A percentile compares a stretch with the other conserved stretches of the same genome.
phyloP scores from a whole-genome alignment of 2,113 vertebrate genomes.

The Nothocercus nigrocapillus region DNA sequence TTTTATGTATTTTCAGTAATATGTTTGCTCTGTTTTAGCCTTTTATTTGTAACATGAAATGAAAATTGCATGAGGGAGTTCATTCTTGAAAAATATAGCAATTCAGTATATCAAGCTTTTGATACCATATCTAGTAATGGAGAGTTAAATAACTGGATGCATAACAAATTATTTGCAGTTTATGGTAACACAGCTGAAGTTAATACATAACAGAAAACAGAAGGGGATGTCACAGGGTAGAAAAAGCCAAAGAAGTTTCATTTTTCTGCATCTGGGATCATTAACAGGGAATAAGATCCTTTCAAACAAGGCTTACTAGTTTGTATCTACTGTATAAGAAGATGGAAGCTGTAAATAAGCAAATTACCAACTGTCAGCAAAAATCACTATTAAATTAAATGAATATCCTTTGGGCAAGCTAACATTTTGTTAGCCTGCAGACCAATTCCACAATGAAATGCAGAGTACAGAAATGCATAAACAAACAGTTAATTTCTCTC shows the following conservation, averaged over 20 bases:
- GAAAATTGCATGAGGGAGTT: background rate
- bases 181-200: background rate
- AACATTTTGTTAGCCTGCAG: conserved; percentile 54
- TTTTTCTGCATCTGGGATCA: background rate
- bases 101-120: background rate
- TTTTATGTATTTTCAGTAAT: background rate
- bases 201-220: background rate
- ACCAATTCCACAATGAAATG: conserved; percentile 41
- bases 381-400: conserved; percentile 60
- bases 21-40: background rate
- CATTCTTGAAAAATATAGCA: background rate
- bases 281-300: background rate
- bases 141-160: background rate
- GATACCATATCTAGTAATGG: background rate
- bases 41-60: background rate
- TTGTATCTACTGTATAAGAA: conserved; percentile 43
- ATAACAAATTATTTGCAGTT: background rate
- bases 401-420: conserved; percentile 48
- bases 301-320: conserved; percentile 45
- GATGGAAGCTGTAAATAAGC: conserved; percentile 71
- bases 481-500: conserved; percentile 42
- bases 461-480: conserved; percentile 24
- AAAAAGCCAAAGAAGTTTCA: background rate
- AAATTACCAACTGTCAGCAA: conserved; percentile 73
- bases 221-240: background rate